Base-by-base conservation (phyloP, 2,797 vertebrate genomes). In the Cirrhinus molitorella region DNA sequence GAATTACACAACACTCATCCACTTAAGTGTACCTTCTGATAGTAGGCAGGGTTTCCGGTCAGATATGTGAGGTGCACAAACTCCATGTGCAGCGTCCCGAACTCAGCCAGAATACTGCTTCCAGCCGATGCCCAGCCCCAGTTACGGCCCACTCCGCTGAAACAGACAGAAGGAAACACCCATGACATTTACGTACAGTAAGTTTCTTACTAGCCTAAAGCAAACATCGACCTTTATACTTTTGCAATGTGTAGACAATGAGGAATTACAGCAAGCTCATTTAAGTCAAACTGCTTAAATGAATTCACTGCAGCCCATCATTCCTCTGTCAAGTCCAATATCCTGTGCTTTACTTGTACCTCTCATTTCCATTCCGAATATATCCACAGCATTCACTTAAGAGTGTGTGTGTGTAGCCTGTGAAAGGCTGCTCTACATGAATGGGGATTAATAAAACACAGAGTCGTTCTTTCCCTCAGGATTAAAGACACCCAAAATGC, bases 101-200 rank as follows among this genome's bases (percentile, higher is more conserved):
- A 99, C 91, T 99, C 98, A 6, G 98, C 97, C 3, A 99, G 94
- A 92, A 99, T 99, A 90, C 98, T 99, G 94, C 98, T 99, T 71
- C 98, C 98, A 0, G 98, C 98, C 1, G 98, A 99, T 0, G 98
- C 98, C 98, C 98, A 99, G 84, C 98, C 98, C 98, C 98, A 99
- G 93, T 99, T 99, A 85, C 98, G 96, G 9, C 98, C 98, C 11
- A 99, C 97, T 37, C 98, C 98, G 37, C 98, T 99, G 91, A 80
- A 73, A 80, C 81, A 45, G 57, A 63, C 21, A 80, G 53, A 31
- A 31, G 40, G n/a, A 83, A 80, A 47, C 63, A 67, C 45, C 40
- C 5, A 34, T 67, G 9, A 65, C 13, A 81, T 74, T 40, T 25
- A 65, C 8, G 1, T 76, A 47, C 7, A 66, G 17, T 10, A 55